Conservation (phyloP, 2,888 invertebrate species). For the Cecidostiba fungosa region DNA sequence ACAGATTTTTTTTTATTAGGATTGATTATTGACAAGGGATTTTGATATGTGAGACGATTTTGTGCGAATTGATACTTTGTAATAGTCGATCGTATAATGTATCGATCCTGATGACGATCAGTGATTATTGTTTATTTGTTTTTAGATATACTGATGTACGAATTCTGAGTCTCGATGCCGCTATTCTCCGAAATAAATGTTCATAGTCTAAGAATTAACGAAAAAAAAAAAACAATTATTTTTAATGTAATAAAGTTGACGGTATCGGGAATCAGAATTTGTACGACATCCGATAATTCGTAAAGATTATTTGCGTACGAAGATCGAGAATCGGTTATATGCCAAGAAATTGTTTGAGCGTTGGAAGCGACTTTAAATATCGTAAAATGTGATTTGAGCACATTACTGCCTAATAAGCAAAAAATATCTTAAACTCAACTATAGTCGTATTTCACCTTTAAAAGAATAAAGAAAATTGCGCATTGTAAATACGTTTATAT, state of each 20-base stretch:
- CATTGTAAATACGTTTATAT: conserved; percentile 62
- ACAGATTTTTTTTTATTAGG: background rate
- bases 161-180: background rate
- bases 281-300: background rate
- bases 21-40: background rate
- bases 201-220: background rate
- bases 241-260: background rate
- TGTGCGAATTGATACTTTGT: background rate
- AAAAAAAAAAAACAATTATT: background rate
- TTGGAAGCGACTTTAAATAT: conserved; percentile 32
- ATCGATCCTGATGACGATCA: background rate
- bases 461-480: conserved; percentile 6
- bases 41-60: background rate
- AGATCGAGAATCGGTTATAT: background rate
- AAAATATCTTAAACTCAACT: conserved; percentile 19
- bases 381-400: background rate
- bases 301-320: background rate
- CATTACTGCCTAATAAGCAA: conserved; percentile 29
- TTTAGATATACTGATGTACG: background rate
- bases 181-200: background rate
- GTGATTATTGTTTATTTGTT: conserved; percentile 1
- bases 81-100: background rate
- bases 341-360: background rate
- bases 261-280: background rate
- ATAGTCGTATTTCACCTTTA: conserved; percentile 37